Evolutionary conservation across 2,888 invertebrate genomes (phyloP), one percentile per base, ranked within the genome.

Genomic region (Nephrotoma appendiculata): DNA sequence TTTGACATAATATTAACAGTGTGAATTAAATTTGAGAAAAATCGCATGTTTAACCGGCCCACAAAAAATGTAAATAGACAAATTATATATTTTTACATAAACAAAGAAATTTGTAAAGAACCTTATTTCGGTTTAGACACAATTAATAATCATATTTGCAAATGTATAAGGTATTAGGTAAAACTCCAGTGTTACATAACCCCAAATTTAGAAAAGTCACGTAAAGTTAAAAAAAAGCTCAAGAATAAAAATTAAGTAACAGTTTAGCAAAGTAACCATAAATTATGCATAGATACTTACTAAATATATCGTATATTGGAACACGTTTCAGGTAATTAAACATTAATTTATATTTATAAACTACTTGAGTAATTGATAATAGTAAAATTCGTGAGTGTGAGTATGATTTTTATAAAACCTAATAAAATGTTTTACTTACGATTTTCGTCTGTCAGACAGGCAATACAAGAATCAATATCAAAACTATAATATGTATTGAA

Each of bases 301-400:
- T 96, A 85, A 94, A 94, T 89, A 93, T 96, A 89, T 95, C 96
- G 0, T 97, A 97, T 89, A 94, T 96, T 89, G 97, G 97, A 87
- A 95, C 95, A 15, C 90, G 92, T 86, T 97, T 96, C 92, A 95
- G 95, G 96, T 96, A 92, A 90, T 85, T 41, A 84, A 84, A 41
- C 84, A 84, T 84, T 42, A 9, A 84, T 84, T n/a, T 15, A 84
- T 42, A 41, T 42, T 42, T 41, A 6, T n/a, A 42, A 42, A 84
- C 43, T 41, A 84, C 84, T 84, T 48, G 31, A 31, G 31, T 48
- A 31, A 31, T 31, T 31, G 57, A 2, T 19, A 19, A 19, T 57
- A 19, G 31, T 57, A 71, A 31, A 57, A 71, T 71, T 52, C 6
- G 15, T 52, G 52, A 52, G 6, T 31, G 15, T 52, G 52, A 52